Percentiles rank a stretch among this genome's conserved stretches.
Conservation (phyloP, 2,888 invertebrate species). For the Nebria brevicollis region DNA sequence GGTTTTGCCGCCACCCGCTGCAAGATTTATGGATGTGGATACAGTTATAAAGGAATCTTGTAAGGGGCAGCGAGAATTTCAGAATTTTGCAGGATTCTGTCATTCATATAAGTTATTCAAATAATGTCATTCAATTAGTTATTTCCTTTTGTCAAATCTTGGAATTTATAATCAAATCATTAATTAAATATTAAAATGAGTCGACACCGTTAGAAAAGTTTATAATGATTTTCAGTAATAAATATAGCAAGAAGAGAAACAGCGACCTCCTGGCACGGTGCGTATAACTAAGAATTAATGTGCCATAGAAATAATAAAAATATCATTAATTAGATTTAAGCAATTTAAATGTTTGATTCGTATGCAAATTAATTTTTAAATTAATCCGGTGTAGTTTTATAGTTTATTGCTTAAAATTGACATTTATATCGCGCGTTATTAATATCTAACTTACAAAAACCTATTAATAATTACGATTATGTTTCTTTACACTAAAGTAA, state of each 20-base stretch:
- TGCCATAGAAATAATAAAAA: not conserved
- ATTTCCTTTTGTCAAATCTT: not conserved
- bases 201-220: not conserved
- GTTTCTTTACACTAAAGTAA: no score
- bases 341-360: not conserved
- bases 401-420: not conserved
- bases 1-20: conserved; percentile 12
- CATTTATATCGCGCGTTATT: not conserved
- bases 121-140: not conserved
- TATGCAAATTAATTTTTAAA: not conserved
- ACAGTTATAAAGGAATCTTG: not conserved
- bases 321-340: not conserved
- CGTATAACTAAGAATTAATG: not conserved
- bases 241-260: not conserved
- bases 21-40: not conserved
- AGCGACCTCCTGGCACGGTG: not conserved
- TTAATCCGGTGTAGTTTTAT: not conserved
- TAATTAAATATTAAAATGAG: not conserved
- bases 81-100: not conserved
- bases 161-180: not conserved
- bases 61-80: not conserved
- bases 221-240: not conserved
- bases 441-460: no score
- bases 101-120: not conserved
- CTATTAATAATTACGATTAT: no score